Evolutionary conservation across 1,140 invertebrate genomes (phyloP).

Genomic region (Brachionus rotundiformis): DNA sequence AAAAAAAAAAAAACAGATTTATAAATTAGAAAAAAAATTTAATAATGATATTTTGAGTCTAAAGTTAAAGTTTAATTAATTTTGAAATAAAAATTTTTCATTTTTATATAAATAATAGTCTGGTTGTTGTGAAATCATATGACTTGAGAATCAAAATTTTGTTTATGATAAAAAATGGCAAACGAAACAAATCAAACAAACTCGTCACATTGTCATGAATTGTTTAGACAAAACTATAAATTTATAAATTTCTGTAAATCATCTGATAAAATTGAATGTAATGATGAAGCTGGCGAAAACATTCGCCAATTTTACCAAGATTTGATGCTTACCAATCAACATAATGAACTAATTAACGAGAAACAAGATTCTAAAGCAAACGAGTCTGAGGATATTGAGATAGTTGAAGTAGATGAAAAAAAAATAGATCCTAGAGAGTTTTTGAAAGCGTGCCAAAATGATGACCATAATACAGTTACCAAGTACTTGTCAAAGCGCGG

Average conservation of each 20-base stretch:
- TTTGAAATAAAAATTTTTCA: not conserved
- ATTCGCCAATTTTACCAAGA: conserved; percentile 20
- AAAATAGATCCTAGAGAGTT: not conserved
- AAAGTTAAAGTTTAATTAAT: not conserved
- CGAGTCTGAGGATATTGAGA: not conserved
- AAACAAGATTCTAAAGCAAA: not conserved
- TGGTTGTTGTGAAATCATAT: not conserved
- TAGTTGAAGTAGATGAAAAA: not conserved
- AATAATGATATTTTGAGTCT: not conserved
- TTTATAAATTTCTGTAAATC: conserved; percentile 29
- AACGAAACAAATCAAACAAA: not conserved
- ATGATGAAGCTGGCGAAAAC: not conserved
- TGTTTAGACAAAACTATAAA: conserved; percentile 37
- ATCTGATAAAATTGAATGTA: not conserved
- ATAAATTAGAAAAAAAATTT: not conserved
- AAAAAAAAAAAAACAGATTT: not conserved
- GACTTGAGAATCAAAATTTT: not conserved
- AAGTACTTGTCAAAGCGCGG: not conserved
- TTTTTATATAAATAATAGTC: not conserved
- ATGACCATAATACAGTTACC: not conserved
- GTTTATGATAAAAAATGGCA: not conserved
- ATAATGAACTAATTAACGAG: not conserved
- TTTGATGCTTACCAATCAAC: not conserved
- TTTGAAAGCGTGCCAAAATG: conserved; percentile 16
- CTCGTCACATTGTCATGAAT: not conserved